Evolutionary conservation across 2,113 vertebrate genomes (phyloP).

Genomic region (Indicator maculatus): DNA sequence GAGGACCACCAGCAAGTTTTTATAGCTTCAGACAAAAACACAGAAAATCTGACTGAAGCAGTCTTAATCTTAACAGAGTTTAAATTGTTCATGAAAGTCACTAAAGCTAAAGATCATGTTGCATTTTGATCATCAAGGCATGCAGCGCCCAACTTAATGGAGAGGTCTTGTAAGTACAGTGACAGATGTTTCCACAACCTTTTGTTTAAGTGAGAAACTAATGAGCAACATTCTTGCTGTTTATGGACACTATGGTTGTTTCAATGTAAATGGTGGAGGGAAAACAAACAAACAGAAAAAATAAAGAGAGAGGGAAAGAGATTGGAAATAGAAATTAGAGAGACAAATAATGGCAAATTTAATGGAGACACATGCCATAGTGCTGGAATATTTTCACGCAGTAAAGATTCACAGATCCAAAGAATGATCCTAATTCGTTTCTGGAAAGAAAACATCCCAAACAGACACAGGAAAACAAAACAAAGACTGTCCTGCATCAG

Average conservation of each 20-base stretch:
- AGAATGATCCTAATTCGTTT: slow-evolving; percentile 38
- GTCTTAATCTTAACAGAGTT: not conserved
- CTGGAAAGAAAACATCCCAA: slow-evolving; percentile 12
- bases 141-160: not conserved
- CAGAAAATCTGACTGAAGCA: not conserved
- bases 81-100: not conserved
- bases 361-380: not conserved
- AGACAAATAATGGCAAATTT: slow-evolving; percentile 17
- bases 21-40: not conserved
- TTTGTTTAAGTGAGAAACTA: slow-evolving; percentile 28
- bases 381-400: slow-evolving; percentile 13
- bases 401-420: slow-evolving; percentile 27
- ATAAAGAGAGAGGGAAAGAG: not conserved
- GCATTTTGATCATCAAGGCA: not conserved
- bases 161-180: slow-evolving; percentile 73
- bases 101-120: not conserved
- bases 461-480: slow-evolving; percentile 6
- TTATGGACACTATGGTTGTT: not conserved
- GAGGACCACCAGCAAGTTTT: not conserved
- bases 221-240: slow-evolving; percentile 17
- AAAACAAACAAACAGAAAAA: not conserved
- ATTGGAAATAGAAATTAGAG: not conserved
- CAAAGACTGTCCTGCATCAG: not conserved
- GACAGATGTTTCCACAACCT: slow-evolving; percentile 62
- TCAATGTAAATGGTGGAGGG: not conserved